phyloP scores from a whole-genome alignment of 2,113 vertebrate species.

The Cervus canadensis region DNA sequence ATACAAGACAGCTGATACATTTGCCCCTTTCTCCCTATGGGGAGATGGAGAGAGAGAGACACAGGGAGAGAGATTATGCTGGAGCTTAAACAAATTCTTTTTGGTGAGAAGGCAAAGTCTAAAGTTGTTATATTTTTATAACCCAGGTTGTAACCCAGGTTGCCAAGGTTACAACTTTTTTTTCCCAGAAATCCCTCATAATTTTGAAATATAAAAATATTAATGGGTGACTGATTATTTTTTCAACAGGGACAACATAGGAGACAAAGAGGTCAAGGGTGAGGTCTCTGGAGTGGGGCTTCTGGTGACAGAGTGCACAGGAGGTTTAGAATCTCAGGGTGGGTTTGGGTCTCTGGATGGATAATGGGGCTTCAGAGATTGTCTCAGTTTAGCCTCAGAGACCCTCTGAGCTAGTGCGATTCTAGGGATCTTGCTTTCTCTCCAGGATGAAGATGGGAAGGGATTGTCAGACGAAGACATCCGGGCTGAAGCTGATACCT shows the following conservation, averaged over 20 bases:
- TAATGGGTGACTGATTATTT: not conserved
- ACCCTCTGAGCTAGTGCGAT: not conserved
- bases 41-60: rapidly evolving
- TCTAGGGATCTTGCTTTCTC: not conserved
- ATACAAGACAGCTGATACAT: not conserved
- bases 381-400: not conserved
- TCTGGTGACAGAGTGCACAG: not conserved
- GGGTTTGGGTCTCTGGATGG: not conserved
- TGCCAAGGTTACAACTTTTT: not conserved
- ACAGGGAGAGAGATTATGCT: not conserved
- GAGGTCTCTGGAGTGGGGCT: too few species aligned
- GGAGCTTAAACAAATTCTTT: not conserved
- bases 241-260: not conserved
- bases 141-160: not conserved
- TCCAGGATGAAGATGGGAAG: slow-evolving; percentile 86
- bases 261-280: not conserved
- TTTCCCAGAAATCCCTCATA: not conserved
- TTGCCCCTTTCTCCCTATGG: not conserved
- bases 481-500: slow-evolving; percentile 88
- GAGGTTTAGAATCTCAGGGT: too few species aligned
- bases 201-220: not conserved
- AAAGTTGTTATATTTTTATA: not conserved
- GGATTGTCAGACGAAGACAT: slow-evolving; percentile 86
- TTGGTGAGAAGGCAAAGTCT: not conserved
- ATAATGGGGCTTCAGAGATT: not conserved